Evolutionary conservation across 1,140 invertebrate genomes (phyloP).

Genomic region (Lasaia peninsularis): DNA sequence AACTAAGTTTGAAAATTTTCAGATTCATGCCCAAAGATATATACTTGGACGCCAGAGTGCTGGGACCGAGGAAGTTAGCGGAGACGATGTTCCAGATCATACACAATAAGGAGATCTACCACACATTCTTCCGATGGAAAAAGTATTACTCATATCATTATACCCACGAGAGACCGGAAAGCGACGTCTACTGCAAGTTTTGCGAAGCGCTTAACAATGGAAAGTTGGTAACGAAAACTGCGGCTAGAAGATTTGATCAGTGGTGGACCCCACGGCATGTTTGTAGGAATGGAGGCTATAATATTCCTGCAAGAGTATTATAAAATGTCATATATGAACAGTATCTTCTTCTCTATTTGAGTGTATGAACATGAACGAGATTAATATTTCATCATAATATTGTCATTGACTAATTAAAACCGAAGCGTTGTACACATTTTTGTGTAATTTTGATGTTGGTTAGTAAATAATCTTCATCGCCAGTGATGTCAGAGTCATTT

Average conservation of each 20-base stretch:
- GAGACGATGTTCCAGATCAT: conserved; percentile 34
- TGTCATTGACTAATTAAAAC: too few relatives aligned
- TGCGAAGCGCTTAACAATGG: conserved; percentile 38
- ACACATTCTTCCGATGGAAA: conserved; percentile 42
- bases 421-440: too few relatives aligned
- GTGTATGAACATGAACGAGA: too few relatives aligned
- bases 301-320: background rate
- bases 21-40: conserved; percentile 45
- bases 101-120: conserved; percentile 28
- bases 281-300: background rate
- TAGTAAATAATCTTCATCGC: too few relatives aligned
- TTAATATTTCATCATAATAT: too few relatives aligned
- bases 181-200: conserved; percentile 43
- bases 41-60: conserved; percentile 38
- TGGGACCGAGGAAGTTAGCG: conserved; percentile 34
- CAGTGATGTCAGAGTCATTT: too few relatives aligned
- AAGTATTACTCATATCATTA: conserved; percentile 38
- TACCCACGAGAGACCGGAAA: conserved; percentile 30
- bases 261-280: conserved; percentile 32
- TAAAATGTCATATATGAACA: too few relatives aligned
- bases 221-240: conserved; percentile 15
- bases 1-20: conserved; percentile 14
- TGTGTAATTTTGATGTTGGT: too few relatives aligned
- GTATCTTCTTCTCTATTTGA: too few relatives aligned
- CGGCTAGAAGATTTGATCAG: conserved; percentile 23